A percentile compares a stretch with the other conserved stretches of the same genome.
Conservation (phyloP, 2,113 vertebrate species). For the Oryzias celebensis region DNA sequence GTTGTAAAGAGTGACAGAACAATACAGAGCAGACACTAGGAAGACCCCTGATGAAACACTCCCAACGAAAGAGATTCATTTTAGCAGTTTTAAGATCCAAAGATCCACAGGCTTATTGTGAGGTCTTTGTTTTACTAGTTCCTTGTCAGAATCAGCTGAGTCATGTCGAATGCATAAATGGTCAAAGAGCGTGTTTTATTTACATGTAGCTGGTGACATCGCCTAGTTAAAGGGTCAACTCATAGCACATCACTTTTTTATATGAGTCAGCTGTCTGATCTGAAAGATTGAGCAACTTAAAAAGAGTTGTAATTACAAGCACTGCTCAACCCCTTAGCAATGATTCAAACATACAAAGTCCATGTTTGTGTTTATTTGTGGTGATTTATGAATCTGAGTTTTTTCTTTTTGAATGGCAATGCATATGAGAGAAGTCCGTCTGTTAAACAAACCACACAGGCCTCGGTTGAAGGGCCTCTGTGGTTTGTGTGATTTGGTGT, state of each 20-base stretch:
- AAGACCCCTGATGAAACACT: conserved; percentile 13
- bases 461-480: conserved; percentile 51
- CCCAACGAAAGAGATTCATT: background rate
- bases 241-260: no score
- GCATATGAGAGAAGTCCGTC: conserved; percentile 52
- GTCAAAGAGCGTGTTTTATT: no score
- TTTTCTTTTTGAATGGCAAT: conserved; percentile 43
- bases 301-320: background rate
- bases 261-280: no score
- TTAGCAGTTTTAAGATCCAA: background rate
- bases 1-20: conserved; percentile 16
- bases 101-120: background rate
- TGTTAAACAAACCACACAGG: conserved; percentile 39
- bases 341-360: background rate
- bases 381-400: conserved; percentile 28
- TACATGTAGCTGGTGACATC: no score
- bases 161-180: no score
- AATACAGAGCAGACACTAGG: conserved; percentile 15
- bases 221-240: no score
- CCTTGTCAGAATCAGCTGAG: no score
- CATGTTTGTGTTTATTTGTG: conserved; percentile 9
- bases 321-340: background rate
- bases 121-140: background rate
- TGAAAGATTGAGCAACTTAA: no score
- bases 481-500: conserved; percentile 66